These are phyloP conservation scores for Drosophila greeni DNA, from an alignment of 2,888 invertebrate genomes.

Conservation along the genomic window DNA sequence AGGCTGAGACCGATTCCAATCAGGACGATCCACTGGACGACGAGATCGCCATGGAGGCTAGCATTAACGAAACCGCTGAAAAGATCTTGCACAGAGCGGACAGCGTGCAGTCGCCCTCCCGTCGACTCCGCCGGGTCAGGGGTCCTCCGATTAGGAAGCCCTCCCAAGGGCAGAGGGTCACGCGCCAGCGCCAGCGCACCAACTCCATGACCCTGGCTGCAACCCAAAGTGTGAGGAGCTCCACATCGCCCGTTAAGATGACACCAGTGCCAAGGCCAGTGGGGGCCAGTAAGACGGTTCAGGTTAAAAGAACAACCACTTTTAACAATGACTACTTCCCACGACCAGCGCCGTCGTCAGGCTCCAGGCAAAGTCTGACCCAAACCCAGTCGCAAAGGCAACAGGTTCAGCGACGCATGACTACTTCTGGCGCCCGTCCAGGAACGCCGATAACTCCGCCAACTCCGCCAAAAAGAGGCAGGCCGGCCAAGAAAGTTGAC, in stretches of 20 bases:
- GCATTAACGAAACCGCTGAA: constrained; percentile 30
- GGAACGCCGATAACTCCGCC: neutral
- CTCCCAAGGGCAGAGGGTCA: constrained; percentile 43
- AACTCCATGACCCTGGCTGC: constrained; percentile 52
- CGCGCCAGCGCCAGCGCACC: constrained; percentile 53
- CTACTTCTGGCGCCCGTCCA: neutral
- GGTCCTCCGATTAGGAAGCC: constrained; percentile 42
- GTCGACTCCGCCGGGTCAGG: constrained; percentile 44
- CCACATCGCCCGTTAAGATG: constrained; percentile 62
- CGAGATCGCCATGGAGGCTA: constrained; percentile 31
- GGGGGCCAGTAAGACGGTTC: neutral
- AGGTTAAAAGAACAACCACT: neutral
- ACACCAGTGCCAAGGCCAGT: constrained; percentile 49
- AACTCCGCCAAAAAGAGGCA: neutral
- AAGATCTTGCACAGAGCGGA: neutral
- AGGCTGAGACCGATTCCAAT: neutral
- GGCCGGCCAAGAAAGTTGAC: neutral
- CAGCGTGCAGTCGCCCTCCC: constrained; percentile 16
- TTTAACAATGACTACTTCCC: constrained; percentile 53
- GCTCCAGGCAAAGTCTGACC: neutral
- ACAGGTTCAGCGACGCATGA: neutral
- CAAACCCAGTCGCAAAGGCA: neutral
- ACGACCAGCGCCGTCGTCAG: constrained; percentile 6
- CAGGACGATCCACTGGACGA: constrained; percentile 6
- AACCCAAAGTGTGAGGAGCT: constrained; percentile 29